These are phyloP conservation scores for Hippocampus abdominalis DNA, from an alignment of 2,113 vertebrate species.

Conservation along the genomic window DNA sequence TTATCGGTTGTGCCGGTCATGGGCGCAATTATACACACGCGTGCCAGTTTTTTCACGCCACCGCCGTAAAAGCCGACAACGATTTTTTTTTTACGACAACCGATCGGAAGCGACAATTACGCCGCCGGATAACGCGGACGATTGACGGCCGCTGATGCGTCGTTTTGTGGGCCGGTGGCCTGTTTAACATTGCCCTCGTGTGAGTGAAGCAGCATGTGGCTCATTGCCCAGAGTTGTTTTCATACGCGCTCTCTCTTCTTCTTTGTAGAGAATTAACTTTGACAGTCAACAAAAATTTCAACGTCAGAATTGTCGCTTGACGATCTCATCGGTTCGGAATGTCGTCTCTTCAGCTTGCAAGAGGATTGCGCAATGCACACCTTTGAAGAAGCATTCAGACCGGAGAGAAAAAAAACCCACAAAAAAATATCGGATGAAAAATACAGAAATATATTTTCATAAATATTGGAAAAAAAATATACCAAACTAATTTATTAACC, in stretches of 20 bases:
- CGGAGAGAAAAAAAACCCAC: no score
- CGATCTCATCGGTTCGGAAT: not conserved
- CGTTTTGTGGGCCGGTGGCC: conserved; percentile 53
- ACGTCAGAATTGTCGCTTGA: not conserved
- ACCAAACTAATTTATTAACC: no score
- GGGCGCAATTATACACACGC: conserved; percentile 44
- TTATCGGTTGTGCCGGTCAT: conserved; percentile 43
- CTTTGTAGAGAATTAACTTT: no score
- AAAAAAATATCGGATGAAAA: no score
- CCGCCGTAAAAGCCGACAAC: conserved; percentile 64
- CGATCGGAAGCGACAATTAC: conserved; percentile 65
- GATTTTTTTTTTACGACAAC: conserved; percentile 71
- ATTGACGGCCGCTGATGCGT: conserved; percentile 56
- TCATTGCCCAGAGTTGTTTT: not conserved
- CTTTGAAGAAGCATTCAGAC: no score
- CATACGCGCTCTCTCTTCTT: not conserved
- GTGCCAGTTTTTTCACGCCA: conserved; percentile 58
- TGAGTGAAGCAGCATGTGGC: conserved; percentile 1
- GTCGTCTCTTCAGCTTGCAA: no score
- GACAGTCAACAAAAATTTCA: no score
- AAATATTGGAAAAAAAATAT: no score
- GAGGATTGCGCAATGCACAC: no score
- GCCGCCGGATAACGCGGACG: conserved; percentile 22
- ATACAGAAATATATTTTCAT: no score
- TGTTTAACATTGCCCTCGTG: conserved; percentile 62